A percentile compares a stretch with the other conserved stretches of the same genome.
phyloP scores from a whole-genome alignment of 2,888 invertebrate species.

The Digitonthophagus gazella region DNA sequence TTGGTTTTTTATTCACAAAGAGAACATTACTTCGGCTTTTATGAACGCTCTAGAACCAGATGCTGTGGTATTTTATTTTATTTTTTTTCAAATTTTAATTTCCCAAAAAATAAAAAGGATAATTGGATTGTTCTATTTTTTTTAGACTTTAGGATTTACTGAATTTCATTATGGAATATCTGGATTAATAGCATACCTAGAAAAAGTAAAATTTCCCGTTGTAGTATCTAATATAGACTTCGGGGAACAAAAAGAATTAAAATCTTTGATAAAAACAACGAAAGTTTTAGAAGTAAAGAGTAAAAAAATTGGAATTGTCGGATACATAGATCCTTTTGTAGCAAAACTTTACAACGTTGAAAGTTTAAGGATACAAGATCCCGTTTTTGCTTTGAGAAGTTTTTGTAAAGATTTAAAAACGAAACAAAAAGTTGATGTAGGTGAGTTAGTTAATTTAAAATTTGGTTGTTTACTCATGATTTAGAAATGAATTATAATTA shows the following conservation, averaged over 20 bases:
- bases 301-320: neutral
- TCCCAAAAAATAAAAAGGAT: neutral
- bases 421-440: neutral
- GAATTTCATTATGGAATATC: neutral
- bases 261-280: neutral
- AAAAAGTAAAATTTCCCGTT: neutral
- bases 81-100: no score
- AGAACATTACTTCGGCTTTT: neutral
- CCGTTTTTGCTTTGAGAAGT: neutral
- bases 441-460: no score
- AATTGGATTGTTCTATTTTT: neutral
- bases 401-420: neutral
- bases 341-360: neutral
- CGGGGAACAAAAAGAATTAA: neutral
- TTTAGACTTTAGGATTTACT: neutral
- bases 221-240: neutral
- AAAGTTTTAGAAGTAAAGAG: neutral
- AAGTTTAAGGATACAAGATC: neutral
- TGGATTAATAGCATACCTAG: neutral
- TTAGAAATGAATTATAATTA: no score
- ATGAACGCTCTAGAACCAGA: neutral
- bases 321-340: neutral
- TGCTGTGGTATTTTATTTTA: neutral
- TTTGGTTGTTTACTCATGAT: neutral
- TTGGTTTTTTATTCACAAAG: neutral